Evolutionary conservation across 2,113 vertebrate genomes (phyloP), one percentile per base, ranked within the genome.

Genomic region (Pterocles burchelli): DNA sequence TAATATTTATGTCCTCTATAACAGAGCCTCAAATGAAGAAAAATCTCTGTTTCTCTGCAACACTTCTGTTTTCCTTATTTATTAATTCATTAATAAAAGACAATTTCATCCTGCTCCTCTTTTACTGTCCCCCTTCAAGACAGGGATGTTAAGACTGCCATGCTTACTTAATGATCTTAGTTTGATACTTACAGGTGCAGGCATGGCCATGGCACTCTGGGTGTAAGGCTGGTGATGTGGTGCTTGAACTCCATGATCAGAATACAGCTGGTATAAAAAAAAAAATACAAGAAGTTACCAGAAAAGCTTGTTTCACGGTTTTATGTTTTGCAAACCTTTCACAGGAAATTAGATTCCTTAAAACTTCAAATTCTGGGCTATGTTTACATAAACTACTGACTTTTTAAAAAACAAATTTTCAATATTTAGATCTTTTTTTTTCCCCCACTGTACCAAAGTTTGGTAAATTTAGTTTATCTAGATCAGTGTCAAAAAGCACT

Each of bases 201-300:
- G 95, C 95, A 98, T n/a, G 41, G 97, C 93, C 88, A 98, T 90
- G 61, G 97, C 96, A 96, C 92, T 97, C 91, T 97, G 96, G 78
- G 97, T 78, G 33, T 97, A 97, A 91, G 98, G 89, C 79, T 98
- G 98, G 82, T 97, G 97, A 91, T 97, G 97, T 1, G 95, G 66
- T 62, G 95, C 88, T 97, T 98, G 98, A 94, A 97, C 88, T 96
- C 97, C 98, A 89, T 97, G 97, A 95, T 97, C 98, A 93, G 97
- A 95, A 96, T 97, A 98, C 65, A 98, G 90, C 98, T 98, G 73
- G 22, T 49, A 74, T 4, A 92, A 89, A 57, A 89, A 77, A 13
- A 8, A 15, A 61, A 31, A 45, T 6, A 54, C 0, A 51, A 31
- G 45, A 90, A 67, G 31, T 33, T 6, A 74, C 8, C 22, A 51